A percentile compares a stretch with the other conserved stretches of the same genome.
Evolutionary conservation across 2,888 invertebrate genomes (phyloP).

Genomic region (Neoaliturus tenellus): DNA sequence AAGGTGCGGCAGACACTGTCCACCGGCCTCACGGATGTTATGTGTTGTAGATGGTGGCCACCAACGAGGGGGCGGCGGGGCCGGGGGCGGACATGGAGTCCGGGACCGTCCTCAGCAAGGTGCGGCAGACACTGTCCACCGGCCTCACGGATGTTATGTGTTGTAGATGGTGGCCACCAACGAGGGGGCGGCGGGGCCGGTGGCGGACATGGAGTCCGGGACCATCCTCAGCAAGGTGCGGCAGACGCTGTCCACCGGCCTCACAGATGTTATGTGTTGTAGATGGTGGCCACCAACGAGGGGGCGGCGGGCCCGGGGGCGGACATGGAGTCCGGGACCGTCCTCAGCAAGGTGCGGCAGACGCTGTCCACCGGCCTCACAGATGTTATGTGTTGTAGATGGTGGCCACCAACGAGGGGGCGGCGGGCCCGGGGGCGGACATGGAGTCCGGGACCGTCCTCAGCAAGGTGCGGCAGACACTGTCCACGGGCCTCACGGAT

Average conservation of each 20-base stretch:
- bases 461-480: slow-evolving; percentile 88
- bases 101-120: slow-evolving; percentile 87
- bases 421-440: slow-evolving; percentile 77
- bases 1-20: slow-evolving; percentile 89
- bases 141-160: slow-evolving; percentile 80
- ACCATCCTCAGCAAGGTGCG: slow-evolving; percentile 88
- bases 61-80: slow-evolving; percentile 80
- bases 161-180: slow-evolving; percentile 87
- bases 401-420: slow-evolving; percentile 86
- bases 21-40: slow-evolving; percentile 78
- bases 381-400: slow-evolving; percentile 83
- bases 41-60: slow-evolving; percentile 85
- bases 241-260: slow-evolving; percentile 87
- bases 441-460: slow-evolving; percentile 83
- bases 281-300: slow-evolving; percentile 90
- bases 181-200: slow-evolving; percentile 80
- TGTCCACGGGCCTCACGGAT: slow-evolving; percentile 87
- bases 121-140: slow-evolving; percentile 88
- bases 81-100: slow-evolving; percentile 79
- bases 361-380: slow-evolving; percentile 87
- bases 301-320: slow-evolving; percentile 79
- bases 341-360: slow-evolving; percentile 90
- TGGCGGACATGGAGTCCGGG: slow-evolving; percentile 79
- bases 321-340: slow-evolving; percentile 80
- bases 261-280: slow-evolving; percentile 82